A percentile compares a stretch with the other conserved stretches of the same genome.
These are phyloP conservation scores for Apogon hyalosoma DNA, from an alignment of 2,797 vertebrate genomes.

Conservation along the genomic window DNA sequence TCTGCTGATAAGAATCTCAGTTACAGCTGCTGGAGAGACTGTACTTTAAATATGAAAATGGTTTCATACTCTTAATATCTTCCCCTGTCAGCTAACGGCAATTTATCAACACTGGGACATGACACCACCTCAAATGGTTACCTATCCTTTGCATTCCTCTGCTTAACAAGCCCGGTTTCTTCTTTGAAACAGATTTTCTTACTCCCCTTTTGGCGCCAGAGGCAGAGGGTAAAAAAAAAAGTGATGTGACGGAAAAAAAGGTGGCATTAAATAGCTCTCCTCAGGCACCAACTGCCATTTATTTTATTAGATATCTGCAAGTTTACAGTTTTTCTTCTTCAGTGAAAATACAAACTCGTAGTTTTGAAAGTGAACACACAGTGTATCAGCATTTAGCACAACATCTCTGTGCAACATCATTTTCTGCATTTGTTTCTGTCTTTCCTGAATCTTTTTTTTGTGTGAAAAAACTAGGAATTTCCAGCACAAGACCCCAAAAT, in stretches of 20 bases:
- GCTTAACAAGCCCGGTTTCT: conserved; percentile 1
- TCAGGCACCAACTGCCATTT: too few relatives aligned
- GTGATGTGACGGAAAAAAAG: conserved; percentile 2
- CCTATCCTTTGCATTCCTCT: conserved; percentile 7
- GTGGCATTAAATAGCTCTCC: background rate
- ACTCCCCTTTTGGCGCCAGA: conserved; percentile 1
- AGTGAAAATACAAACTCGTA: too few relatives aligned
- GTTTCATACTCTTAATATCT: conserved; percentile 14
- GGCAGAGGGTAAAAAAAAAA: conserved; percentile 11
- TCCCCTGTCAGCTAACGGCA: conserved; percentile 1
- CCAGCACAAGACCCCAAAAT: too few relatives aligned
- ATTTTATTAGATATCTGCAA: too few relatives aligned
- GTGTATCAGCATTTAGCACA: too few relatives aligned
- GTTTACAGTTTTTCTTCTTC: too few relatives aligned
- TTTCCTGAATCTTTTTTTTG: too few relatives aligned
- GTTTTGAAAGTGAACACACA: too few relatives aligned
- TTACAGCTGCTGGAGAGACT: conserved; percentile 30
- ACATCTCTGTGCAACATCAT: too few relatives aligned
- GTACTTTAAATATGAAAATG: conserved; percentile 27
- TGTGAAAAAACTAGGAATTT: too few relatives aligned
- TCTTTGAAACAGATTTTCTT: conserved; percentile 5
- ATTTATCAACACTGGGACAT: conserved; percentile 4
- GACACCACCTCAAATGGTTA: conserved; percentile 9
- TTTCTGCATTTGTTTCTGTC: too few relatives aligned
- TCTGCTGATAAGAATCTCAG: conserved; percentile 74